Percentiles rank a stretch among this genome's conserved stretches.
Evolutionary conservation across 2,113 vertebrate species (phyloP).

Genomic region (Saguinus midas): DNA sequence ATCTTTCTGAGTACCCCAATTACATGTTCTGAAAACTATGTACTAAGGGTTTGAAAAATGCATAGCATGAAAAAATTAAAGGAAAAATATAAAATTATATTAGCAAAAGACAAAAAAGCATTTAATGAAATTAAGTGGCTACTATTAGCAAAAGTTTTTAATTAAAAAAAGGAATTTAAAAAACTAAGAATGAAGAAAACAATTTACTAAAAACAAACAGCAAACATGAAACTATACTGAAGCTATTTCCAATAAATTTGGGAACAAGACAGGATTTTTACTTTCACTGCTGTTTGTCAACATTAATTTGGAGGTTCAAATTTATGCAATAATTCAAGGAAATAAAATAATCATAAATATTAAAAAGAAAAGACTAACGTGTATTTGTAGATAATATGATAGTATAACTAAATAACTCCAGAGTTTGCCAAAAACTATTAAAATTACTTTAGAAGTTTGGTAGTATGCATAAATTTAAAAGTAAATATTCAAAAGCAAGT

Average conservation of each 20-base stretch:
- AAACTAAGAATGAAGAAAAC: background rate
- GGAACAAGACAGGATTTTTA: background rate
- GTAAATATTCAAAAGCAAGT: background rate
- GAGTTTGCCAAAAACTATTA: background rate
- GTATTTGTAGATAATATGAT: background rate
- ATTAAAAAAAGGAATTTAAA: background rate
- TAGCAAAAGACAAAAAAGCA: background rate
- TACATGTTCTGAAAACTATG: background rate
- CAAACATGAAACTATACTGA: background rate
- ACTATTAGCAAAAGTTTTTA: background rate
- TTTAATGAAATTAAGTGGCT: background rate
- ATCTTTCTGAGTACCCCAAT: background rate
- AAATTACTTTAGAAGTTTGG: background rate
- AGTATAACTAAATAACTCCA: background rate
- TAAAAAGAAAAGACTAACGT: background rate
- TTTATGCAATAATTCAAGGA: background rate
- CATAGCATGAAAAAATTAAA: background rate
- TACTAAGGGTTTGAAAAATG: background rate
- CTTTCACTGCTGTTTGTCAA: background rate
- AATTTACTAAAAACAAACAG: background rate
- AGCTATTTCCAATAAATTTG: background rate
- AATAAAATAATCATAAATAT: constrained; percentile 5
- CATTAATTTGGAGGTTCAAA: background rate
- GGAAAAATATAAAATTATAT: background rate
- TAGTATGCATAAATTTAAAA: background rate